A percentile compares a stretch with the other conserved stretches of the same genome.
phyloP scores from a whole-genome alignment of 1,140 invertebrate species.

The Dolichoris vasculosae region DNA sequence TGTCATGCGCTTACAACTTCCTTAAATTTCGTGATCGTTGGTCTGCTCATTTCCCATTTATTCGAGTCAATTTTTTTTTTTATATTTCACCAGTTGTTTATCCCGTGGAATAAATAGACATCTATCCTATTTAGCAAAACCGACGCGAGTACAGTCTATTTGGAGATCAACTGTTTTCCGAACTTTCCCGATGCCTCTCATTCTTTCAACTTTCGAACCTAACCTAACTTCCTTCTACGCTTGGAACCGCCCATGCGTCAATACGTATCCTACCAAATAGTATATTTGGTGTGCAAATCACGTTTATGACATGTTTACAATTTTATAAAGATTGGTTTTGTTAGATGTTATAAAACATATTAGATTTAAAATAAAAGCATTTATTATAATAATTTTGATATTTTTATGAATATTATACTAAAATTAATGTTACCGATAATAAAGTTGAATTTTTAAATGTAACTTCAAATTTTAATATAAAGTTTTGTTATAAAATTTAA shows the following conservation, averaged over 20 bases:
- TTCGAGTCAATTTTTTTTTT: too few relatives aligned
- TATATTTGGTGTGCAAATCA: background rate
- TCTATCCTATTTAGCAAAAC: constrained; percentile 11
- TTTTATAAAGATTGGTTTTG: background rate
- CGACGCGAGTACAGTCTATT: too few relatives aligned
- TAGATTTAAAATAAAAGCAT: background rate
- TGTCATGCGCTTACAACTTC: background rate
- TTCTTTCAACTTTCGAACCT: background rate
- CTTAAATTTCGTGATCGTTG: background rate
- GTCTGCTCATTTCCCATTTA: too few relatives aligned
- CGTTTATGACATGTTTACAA: background rate
- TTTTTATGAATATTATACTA: too few relatives aligned
- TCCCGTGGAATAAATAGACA: constrained; percentile 35
- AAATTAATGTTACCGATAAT: too few relatives aligned
- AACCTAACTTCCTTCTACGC: background rate
- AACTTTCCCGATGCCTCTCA: background rate
- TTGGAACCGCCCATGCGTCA: background rate
- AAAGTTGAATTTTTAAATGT: too few relatives aligned
- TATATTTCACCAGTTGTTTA: too few relatives aligned
- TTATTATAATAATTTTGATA: too few relatives aligned
- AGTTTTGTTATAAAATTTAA: too few relatives aligned
- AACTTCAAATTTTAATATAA: too few relatives aligned
- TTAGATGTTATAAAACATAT: background rate
- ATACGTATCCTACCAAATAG: background rate
- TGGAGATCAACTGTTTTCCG: constrained; percentile 15